Base-by-base conservation (phyloP, 2,797 vertebrate genomes). In the Tapirus indicus region DNA sequence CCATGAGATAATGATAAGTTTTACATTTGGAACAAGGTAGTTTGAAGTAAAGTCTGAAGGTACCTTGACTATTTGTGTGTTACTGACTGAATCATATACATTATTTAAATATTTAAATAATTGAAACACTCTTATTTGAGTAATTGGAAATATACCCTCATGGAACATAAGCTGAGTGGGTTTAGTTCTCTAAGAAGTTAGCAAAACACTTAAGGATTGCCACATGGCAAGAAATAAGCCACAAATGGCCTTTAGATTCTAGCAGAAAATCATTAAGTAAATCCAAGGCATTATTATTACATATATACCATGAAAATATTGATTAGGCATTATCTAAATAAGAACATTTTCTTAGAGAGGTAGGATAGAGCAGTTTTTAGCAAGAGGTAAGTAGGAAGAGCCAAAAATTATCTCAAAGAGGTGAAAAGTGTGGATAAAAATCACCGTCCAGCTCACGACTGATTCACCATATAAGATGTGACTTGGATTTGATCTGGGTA, bases 91-190 rank as follows among this genome's bases (percentile, higher is more conserved):
- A 88, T 94, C 66, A 56, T 52, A 89, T 60, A 54, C 16, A 58
- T 94, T 94, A 96, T 94, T 97, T 94, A 95, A 90, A 91, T 97
- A 86, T 69, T 58, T 95, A 94, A 93, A 95, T 86, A 95, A 96
- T 96, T 91, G 93, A 92, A 97, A 85, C 35, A 74, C 21, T 93
- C 44, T 38, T 77, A 79, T 80, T 93, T 94, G 89, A 94, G 83
- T 93, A 97, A 97, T 87, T 94, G 91, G 75, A 93, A 97, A 88
- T 74, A 92, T 52, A 96, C 49, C 62, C 72, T 90, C 7, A 52
- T 86, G 47, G 79, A 97, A 93, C 89, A 82, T 96, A 97, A 92
- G 77, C 83, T 97, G 92, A 97, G 92, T 95, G 88, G 89, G 90
- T 77, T 97, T 95, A 95, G 62, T 88, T 97, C 69, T 89, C 32